Conservation (phyloP, 2,113 vertebrate genomes). For the Cacatua alba region DNA sequence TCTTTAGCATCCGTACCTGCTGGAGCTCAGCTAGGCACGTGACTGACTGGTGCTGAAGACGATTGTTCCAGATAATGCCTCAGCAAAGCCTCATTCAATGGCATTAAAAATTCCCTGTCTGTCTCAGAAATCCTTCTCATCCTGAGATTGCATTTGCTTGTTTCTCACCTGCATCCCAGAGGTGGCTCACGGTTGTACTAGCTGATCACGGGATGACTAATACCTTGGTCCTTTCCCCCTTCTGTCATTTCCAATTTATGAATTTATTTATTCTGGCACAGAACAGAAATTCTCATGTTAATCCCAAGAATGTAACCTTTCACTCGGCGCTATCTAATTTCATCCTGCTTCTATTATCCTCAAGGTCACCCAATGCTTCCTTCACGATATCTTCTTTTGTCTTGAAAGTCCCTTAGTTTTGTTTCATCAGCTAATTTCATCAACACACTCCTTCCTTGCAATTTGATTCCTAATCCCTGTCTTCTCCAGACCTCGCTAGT, state of each 20-base stretch:
- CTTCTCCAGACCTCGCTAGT: not conserved
- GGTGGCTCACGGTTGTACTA: not conserved
- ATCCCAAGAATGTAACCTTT: conserved; percentile 18
- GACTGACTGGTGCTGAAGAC: not conserved
- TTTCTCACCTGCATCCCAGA: conserved; percentile 44
- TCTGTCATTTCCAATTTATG: conserved; percentile 14
- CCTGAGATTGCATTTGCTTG: not conserved
- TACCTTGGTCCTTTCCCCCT: not conserved
- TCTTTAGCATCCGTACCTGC: not conserved
- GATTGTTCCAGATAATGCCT: not conserved
- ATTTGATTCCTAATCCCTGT: not conserved
- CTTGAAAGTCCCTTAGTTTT: not conserved
- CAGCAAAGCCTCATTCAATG: not conserved
- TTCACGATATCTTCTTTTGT: not conserved
- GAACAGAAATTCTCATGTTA: conserved; percentile 25
- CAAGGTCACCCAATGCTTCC: not conserved
- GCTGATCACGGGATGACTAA: conserved; percentile 30
- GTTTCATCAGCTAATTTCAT: conserved; percentile 27
- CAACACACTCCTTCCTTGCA: not conserved
- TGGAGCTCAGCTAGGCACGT: not conserved
- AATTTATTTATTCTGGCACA: conserved; percentile 29
- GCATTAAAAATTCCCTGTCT: conserved; percentile 13
- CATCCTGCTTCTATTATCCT: conserved; percentile 15
- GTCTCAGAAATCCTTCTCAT: conserved; percentile 2
- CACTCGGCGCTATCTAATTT: not conserved